A percentile compares a stretch with the other conserved stretches of the same genome.
These are phyloP conservation scores for Cygnus olor DNA, from an alignment of 2,797 vertebrate genomes.

Conservation along the genomic window DNA sequence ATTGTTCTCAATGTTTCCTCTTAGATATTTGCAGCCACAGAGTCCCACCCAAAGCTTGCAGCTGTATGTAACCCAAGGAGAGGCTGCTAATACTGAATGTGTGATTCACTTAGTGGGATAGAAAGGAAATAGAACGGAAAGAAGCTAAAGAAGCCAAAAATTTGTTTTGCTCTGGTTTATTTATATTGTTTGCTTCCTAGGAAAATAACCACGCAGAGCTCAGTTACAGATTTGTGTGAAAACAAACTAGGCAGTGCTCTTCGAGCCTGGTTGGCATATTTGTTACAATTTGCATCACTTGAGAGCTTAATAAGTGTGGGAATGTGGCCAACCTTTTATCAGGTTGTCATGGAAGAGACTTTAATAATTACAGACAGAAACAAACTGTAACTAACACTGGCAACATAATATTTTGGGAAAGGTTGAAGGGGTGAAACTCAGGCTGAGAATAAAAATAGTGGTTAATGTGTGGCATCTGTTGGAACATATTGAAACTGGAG, in stretches of 20 bases:
- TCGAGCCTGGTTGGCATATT: conserved; percentile 33
- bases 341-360: conserved; percentile 60
- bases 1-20: conserved; percentile 38
- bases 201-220: conserved; percentile 19
- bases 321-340: conserved; percentile 62
- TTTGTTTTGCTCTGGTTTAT: conserved; percentile 45
- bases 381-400: conserved; percentile 68
- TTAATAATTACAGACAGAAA: conserved; percentile 69
- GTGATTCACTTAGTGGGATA: conserved; percentile 14
- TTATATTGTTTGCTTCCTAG: conserved; percentile 28
- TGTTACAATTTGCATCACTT: conserved; percentile 64
- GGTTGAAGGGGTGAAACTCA: conserved; percentile 50
- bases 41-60: conserved; percentile 61
- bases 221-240: conserved; percentile 38
- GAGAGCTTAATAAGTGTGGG: conserved; percentile 54
- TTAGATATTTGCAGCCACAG: conserved; percentile 44
- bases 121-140: conserved; percentile 31
- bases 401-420: conserved; percentile 67
- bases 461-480: conserved; percentile 62
- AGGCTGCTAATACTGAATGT: conserved; percentile 13
- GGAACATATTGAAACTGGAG: conserved; percentile 46
- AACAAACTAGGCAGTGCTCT: conserved; percentile 18
- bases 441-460: conserved; percentile 61
- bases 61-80: conserved; percentile 44
- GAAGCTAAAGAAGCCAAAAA: conserved; percentile 19